These are phyloP conservation scores for Bedellia somnulentella DNA, from an alignment of 2,888 invertebrate species.

Conservation along the genomic window DNA sequence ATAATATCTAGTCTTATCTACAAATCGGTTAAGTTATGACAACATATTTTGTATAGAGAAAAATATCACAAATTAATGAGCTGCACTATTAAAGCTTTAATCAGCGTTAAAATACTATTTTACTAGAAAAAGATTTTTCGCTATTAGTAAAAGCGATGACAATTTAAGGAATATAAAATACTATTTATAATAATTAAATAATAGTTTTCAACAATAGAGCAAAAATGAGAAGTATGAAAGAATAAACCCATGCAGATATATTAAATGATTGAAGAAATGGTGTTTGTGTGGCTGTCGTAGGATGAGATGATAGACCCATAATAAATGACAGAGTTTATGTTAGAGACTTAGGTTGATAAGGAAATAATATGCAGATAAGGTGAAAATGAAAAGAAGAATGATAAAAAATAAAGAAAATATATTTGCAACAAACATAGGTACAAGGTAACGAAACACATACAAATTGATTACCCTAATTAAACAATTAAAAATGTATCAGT, in stretches of 20 bases:
- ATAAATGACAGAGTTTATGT: constrained; percentile 25
- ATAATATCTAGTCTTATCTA: no score
- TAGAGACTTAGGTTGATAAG: constrained; percentile 47
- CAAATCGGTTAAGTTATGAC: no score
- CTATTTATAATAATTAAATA: no score
- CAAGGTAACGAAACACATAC: constrained; percentile 51
- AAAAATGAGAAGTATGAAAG: no score
- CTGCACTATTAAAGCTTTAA: no score
- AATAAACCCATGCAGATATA: constrained; percentile 52
- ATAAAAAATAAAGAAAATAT: constrained; percentile 53
- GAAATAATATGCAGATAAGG: constrained; percentile 51
- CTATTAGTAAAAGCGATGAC: constrained; percentile 23
- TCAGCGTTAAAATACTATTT: no score
- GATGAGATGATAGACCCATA: constrained; percentile 40
- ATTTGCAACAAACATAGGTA: constrained; percentile 59
- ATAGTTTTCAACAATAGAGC: no score
- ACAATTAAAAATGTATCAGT: constrained; percentile 3
- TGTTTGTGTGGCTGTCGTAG: constrained; percentile 40
- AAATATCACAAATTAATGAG: no score
- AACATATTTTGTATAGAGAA: no score
- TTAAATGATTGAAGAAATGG: constrained; percentile 53
- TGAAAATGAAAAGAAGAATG: constrained; percentile 58
- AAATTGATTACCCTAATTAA: constrained; percentile 19
- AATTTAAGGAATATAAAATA: no score
- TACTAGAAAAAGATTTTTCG: no score